Conservation (phyloP, 2,797 vertebrate species). For the Naso thynnoides region DNA sequence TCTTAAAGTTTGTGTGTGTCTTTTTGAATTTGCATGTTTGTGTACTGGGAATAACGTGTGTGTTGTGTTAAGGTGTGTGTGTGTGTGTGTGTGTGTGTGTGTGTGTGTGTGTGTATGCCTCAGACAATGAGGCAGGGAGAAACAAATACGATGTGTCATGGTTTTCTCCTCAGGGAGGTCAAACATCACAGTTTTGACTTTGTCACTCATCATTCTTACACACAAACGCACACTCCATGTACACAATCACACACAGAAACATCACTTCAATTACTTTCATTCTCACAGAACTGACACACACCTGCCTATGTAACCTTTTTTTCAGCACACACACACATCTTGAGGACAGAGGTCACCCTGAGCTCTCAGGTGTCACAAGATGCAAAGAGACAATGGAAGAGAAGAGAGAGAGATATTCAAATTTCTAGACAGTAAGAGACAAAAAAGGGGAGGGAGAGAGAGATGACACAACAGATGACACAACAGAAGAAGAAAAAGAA, state of each 20-base stretch:
- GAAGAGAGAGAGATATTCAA: background rate
- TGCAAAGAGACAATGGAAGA: slow-evolving; percentile 7
- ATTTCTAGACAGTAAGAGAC: no score
- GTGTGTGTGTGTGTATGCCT: background rate
- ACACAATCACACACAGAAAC: background rate
- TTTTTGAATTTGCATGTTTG: background rate
- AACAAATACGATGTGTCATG: slow-evolving; percentile 39
- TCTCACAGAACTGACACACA: slow-evolving; percentile 11
- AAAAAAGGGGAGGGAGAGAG: no score
- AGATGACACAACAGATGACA: slow-evolving; percentile 13
- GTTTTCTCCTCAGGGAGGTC: slow-evolving; percentile 30
- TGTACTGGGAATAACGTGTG: background rate
- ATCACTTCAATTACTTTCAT: background rate
- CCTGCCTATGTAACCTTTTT: background rate
- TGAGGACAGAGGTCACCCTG: slow-evolving; percentile 34
- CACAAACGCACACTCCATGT: background rate
- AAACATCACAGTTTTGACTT: slow-evolving; percentile 22
- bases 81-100: background rate
- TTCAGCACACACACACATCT: background rate
- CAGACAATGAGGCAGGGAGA: slow-evolving; percentile 38
- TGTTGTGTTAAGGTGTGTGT: background rate
- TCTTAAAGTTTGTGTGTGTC: background rate
- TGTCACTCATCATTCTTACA: slow-evolving; percentile 13
- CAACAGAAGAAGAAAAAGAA: slow-evolving; percentile 9
- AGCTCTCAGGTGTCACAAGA: slow-evolving; percentile 29